Base-by-base conservation (phyloP, 2,888 invertebrate species). In the Liodrosophila aerea region DNA sequence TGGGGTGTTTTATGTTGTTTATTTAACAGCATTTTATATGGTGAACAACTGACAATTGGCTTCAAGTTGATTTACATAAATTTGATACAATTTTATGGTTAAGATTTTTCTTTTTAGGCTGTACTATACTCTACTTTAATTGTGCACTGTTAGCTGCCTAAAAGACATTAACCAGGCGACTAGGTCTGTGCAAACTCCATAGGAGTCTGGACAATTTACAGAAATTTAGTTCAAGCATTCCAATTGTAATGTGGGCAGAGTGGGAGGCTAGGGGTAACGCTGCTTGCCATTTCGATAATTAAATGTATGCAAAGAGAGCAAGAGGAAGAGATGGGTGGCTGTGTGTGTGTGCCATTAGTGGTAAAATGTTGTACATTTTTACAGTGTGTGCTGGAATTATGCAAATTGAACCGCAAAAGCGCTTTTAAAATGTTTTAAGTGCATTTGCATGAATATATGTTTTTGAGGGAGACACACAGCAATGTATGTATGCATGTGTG, bases 361-460 rank as follows among this genome's bases (percentile, higher is more conserved):
- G 86, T 84, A 85, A 81, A 81, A 85, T 81, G 80, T 83, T 85
- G 80, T 85, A 68, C 76, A 85, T 85, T 81, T 81, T 85, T 86
- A 76, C 76, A 83, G 76, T 83, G 86, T 70, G 68, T 84, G 80
- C 80, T 80, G 76, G 84, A 84, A 81, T 81, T 81, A 81, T 81
- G 81, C 86, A 86, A 81, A 86, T 81, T 86, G 86, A 81, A 84
- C 81, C 81, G 81, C 86, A 81, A 73, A 80, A 78, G 81, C 81
- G 81, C 81, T 86, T 81, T 81, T 86, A 86, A 81, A 81, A 81
- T 81, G 81, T 81, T 81, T 81, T 81, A 81, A 84, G 85, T 81
- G 86, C 86, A 81, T 81, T 81, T 86, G 81, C 81, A 84, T 85
- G 85, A 80, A 86, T 81, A 86, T 86, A 56, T 78, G 5, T 22